phyloP scores from a whole-genome alignment of 2,888 invertebrate species.

The Byasa hedistus region DNA sequence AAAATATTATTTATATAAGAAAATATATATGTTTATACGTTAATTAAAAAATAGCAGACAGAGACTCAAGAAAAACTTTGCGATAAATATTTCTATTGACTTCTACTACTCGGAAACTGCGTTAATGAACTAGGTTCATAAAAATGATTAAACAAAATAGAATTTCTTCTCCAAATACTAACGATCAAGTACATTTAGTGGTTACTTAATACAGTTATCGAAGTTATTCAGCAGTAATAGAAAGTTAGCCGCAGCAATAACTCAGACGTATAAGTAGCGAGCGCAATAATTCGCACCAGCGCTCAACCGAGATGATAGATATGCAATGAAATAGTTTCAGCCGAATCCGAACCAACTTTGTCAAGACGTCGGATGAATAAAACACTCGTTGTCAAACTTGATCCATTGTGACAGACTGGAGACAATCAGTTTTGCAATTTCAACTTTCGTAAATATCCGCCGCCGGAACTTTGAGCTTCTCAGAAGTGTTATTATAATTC shows the following conservation, averaged over 20 bases:
- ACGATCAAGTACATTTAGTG: background rate
- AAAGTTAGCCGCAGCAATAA: slow-evolving; percentile 19
- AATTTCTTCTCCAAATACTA: too few relatives aligned
- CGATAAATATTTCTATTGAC: too few relatives aligned
- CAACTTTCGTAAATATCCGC: slow-evolving; percentile 28
- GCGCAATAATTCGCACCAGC: slow-evolving; percentile 23
- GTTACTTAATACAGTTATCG: slow-evolving; percentile 11
- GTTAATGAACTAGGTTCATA: too few relatives aligned
- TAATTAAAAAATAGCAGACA: too few relatives aligned
- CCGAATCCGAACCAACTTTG: slow-evolving; percentile 22
- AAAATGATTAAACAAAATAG: too few relatives aligned
- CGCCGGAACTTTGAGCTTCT: slow-evolving; percentile 15
- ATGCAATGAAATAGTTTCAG: slow-evolving; percentile 26
- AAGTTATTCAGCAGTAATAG: slow-evolving; percentile 9
- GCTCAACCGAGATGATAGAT: slow-evolving; percentile 25
- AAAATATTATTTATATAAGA: too few relatives aligned
- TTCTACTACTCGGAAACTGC: too few relatives aligned
- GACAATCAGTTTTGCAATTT: slow-evolving; percentile 31
- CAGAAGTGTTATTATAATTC: slow-evolving; percentile 21
- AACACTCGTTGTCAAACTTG: slow-evolving; percentile 28
- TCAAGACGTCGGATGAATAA: slow-evolving; percentile 26
- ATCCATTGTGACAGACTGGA: slow-evolving; percentile 30
- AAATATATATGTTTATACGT: too few relatives aligned
- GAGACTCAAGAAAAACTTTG: too few relatives aligned
- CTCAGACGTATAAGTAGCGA: slow-evolving; percentile 19